phyloP scores from a whole-genome alignment of 2,797 vertebrate species.

The Typhlichthys eigenmanni region DNA sequence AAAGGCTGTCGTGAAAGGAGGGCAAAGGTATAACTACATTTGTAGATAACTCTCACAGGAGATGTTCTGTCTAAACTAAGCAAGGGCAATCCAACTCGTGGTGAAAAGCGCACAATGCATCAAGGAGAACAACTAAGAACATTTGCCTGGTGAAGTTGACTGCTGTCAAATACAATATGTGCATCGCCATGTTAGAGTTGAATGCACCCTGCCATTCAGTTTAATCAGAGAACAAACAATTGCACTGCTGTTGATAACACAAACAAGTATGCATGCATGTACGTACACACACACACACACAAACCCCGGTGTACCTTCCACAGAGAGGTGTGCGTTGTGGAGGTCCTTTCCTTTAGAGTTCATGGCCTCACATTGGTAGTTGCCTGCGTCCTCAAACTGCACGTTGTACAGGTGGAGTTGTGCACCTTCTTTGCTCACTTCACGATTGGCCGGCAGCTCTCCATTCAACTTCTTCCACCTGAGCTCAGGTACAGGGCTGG shows the following conservation, averaged over 20 bases:
- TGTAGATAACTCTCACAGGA: background rate
- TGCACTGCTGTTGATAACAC: background rate
- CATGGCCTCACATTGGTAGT: constrained; percentile 89
- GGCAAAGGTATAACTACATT: constrained; percentile 4
- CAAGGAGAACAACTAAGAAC: constrained; percentile 5
- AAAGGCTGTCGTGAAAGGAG: constrained; percentile 75
- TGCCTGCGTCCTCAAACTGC: constrained; percentile 88
- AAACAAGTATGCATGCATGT: background rate
- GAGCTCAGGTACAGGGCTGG: constrained; percentile 92
- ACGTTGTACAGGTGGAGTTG: constrained; percentile 90
- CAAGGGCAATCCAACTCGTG: background rate
- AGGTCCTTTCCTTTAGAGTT: constrained; percentile 92
- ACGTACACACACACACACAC: background rate
- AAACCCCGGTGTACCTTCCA: constrained; percentile 82
- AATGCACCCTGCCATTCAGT: background rate
- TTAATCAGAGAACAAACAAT: too few relatives aligned
- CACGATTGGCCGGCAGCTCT: constrained; percentile 81
- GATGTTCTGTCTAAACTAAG: constrained; percentile 14
- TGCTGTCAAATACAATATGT: background rate
- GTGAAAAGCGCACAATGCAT: background rate
- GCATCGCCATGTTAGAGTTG: too few relatives aligned
- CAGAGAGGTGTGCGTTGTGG: constrained; percentile 83
- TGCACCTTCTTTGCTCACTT: constrained; percentile 85
- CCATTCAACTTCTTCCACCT: constrained; percentile 88
- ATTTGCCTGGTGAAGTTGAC: background rate